phyloP scores from a whole-genome alignment of 2,888 invertebrate species.

The Mythimna ferrago region DNA sequence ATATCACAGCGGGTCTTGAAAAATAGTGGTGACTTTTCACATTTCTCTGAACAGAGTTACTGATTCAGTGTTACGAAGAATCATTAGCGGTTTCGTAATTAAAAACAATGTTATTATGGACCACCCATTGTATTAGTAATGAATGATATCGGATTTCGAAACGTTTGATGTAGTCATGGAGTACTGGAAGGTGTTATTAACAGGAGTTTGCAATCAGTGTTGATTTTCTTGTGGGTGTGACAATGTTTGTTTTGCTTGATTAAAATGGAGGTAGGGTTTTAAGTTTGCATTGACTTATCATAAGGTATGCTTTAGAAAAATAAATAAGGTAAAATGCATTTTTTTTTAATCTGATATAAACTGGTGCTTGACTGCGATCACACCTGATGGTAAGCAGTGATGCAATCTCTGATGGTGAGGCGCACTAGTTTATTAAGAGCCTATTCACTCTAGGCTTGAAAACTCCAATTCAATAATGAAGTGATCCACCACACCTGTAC shows the following conservation, averaged over 20 bases:
- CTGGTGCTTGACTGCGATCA: no score
- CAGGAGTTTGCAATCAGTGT: constrained; percentile 41
- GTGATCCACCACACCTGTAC: no score
- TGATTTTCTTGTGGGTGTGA: constrained; percentile 38
- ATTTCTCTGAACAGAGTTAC: constrained; percentile 41
- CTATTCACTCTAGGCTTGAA: no score
- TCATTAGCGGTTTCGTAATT: constrained; percentile 60
- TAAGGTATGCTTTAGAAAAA: no score
- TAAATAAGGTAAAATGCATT: no score
- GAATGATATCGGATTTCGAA: constrained; percentile 43
- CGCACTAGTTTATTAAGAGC: no score
- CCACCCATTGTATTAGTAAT: constrained; percentile 64
- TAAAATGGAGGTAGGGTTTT: constrained; percentile 7
- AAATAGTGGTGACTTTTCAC: background rate
- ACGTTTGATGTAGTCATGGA: constrained; percentile 33
- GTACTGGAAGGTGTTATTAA: background rate
- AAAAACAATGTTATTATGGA: constrained; percentile 59
- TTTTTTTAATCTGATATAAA: no score
- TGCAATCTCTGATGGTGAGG: no score
- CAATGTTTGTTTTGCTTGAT: constrained; percentile 23
- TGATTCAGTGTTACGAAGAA: constrained; percentile 59
- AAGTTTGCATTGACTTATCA: constrained; percentile 2
- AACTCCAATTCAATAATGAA: no score
- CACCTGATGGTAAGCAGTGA: no score
- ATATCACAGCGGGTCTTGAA: constrained; percentile 1